These are phyloP conservation scores for Antheraea pernyi DNA, from an alignment of 1,140 invertebrate genomes.

Conservation along the genomic window DNA sequence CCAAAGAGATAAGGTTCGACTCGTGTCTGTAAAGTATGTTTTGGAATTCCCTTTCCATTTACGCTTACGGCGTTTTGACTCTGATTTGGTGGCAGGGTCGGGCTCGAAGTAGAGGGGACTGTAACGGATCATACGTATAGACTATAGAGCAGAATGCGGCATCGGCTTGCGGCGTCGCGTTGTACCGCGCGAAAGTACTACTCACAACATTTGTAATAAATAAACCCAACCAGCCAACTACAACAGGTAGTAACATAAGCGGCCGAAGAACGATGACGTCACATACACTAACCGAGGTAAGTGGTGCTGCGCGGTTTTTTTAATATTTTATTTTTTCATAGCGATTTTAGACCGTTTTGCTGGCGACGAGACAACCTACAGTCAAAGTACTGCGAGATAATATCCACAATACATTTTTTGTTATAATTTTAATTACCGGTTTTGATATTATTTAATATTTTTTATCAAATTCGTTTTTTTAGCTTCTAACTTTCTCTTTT, in stretches of 20 bases:
- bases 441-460: background rate
- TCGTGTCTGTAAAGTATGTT: slow-evolving; percentile 23
- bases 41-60: slow-evolving; percentile 24
- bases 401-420: background rate
- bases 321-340: slow-evolving; percentile 19
- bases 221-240: slow-evolving; percentile 42
- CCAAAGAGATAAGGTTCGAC: slow-evolving; percentile 32
- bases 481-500: too few species aligned
- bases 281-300: slow-evolving; percentile 41
- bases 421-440: background rate
- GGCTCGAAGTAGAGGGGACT: slow-evolving; percentile 26
- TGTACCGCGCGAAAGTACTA: slow-evolving; percentile 59
- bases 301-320: slow-evolving; percentile 45
- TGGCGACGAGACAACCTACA: slow-evolving; percentile 43
- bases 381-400: background rate
- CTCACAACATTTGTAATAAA: slow-evolving; percentile 50
- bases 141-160: slow-evolving; percentile 70
- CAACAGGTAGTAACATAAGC: slow-evolving; percentile 34
- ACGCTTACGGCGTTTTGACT: slow-evolving; percentile 38
- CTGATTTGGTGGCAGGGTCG: slow-evolving; percentile 18
- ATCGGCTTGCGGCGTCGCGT: slow-evolving; percentile 54
- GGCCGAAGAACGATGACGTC: slow-evolving; percentile 25
- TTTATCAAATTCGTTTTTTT: background rate
- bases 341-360: slow-evolving; percentile 40
- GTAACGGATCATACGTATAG: slow-evolving; percentile 46